Evolutionary conservation across 2,797 vertebrate species (phyloP), one percentile per base, ranked within the genome.

Genomic region (Pygocentrus nattereri): DNA sequence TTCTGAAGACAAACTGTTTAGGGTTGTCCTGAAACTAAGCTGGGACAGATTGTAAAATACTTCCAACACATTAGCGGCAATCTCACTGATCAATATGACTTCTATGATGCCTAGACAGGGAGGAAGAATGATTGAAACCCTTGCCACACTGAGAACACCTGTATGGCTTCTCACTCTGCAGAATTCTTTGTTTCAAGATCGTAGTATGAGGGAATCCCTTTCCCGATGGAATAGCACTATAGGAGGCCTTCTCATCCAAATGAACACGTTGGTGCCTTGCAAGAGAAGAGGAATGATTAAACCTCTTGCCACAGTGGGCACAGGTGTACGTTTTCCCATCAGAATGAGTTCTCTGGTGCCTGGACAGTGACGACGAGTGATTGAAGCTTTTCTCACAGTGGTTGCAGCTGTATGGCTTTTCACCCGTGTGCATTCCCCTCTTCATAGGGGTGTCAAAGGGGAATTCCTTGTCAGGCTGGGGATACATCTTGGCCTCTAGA

Each of bases 51-150:
- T 78, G 81, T 85, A 82, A 56, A 88, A 74, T 75, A 61, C 54
- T 44, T 49, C 58, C 38, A 78, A n/a, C 23, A 50, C 30, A 21
- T 30, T 54, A 23, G 27, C 18, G 31, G 65, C 25, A 27, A 64
- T 59, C 88, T 93, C 90, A 93, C 88, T 94, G 93, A 83, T 92
- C 90, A 81, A 93, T 90, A 31, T 95, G 94, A 90, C 92, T 94
- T 87, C 94, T 92, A 78, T 95, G 94, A 88, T 96, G 95, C 90
- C 95, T 92, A 70, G 94, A 94, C 75, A 96, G 92, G 56, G 94
- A 95, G 5, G 95, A 96, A 49, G 95, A 96, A 92, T 95, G 94
- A 87, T 95, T 96, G 89, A 96, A 96, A 86, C 94, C 94, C 88
- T 96, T 95, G 64, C 95, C 95, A 80, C 95, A 96, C 89, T 95